Percentiles rank a stretch among this genome's conserved stretches.
Evolutionary conservation across 2,797 vertebrate species (phyloP).

Genomic region (Arctocebus calabarensis): DNA sequence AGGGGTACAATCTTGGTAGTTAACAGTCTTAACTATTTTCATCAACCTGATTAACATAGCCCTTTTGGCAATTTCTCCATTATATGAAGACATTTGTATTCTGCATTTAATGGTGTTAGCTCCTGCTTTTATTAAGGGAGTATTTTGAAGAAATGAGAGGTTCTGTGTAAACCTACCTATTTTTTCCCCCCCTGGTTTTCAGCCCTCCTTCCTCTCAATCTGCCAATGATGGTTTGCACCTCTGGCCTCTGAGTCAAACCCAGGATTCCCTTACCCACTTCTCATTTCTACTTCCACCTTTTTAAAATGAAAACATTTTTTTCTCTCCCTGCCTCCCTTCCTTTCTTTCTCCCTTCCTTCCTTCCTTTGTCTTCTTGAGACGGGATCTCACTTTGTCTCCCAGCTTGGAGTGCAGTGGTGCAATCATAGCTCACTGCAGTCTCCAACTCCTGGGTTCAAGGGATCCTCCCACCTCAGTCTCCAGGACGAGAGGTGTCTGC

Average conservation of each 20-base stretch:
- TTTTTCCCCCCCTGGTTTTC: not conserved
- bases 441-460: not conserved
- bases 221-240: not conserved
- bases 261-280: not conserved
- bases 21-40: too few relatives aligned
- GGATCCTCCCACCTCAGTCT: not conserved
- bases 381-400: not conserved
- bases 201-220: not conserved
- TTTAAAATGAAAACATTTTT: not conserved
- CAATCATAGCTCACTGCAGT: not conserved
- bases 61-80: too few relatives aligned
- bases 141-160: not conserved
- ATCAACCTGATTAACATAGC: too few relatives aligned
- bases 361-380: not conserved
- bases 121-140: not conserved
- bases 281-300: not conserved
- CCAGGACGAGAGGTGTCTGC: not conserved
- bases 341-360: not conserved
- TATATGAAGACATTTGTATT: too few relatives aligned
- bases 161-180: not conserved
- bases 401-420: not conserved
- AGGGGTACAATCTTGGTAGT: too few relatives aligned
- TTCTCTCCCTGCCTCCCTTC: not conserved
- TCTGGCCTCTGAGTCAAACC: not conserved
- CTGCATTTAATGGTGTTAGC: not conserved